Evolutionary conservation across 2,113 vertebrate genomes (phyloP).

Genomic region (Pelmatolapia mariae): DNA sequence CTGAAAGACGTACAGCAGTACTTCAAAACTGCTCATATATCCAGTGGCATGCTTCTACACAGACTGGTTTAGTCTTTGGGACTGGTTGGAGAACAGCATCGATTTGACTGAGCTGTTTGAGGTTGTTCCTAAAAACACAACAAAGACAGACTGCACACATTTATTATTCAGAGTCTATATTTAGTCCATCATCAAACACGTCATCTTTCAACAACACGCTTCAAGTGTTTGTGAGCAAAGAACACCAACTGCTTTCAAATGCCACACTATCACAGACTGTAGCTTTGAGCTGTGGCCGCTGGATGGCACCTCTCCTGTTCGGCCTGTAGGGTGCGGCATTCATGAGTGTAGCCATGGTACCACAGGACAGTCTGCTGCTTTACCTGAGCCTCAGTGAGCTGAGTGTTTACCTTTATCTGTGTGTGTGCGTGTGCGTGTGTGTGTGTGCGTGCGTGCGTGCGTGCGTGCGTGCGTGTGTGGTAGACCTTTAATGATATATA

Average conservation of each 20-base stretch:
- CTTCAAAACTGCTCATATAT: neutral
- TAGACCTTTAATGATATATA: neutral
- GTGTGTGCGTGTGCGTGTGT: accelerated
- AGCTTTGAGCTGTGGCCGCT: neutral
- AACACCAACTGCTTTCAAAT: neutral
- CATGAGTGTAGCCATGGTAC: neutral
- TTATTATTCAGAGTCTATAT: neutral
- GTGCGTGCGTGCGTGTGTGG: accelerated
- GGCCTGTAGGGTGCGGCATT: neutral
- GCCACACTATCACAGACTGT: neutral
- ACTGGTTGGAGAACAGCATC: neutral
- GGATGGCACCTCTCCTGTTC: neutral
- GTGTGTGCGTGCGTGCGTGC: accelerated
- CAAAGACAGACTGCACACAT: neutral
- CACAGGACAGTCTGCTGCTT: neutral
- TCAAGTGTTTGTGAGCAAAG: neutral
- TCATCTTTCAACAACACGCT: neutral
- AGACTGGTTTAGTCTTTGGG: neutral
- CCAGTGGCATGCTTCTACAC: neutral
- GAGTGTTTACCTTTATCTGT: neutral
- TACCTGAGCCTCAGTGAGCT: neutral
- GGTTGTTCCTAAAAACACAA: neutral
- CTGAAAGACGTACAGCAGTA: neutral
- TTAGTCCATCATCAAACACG: neutral
- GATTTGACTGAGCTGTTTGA: neutral